Evolutionary conservation across 2,113 vertebrate genomes (phyloP), one percentile per base, ranked within the genome.

Genomic region (Osmerus mordax): DNA sequence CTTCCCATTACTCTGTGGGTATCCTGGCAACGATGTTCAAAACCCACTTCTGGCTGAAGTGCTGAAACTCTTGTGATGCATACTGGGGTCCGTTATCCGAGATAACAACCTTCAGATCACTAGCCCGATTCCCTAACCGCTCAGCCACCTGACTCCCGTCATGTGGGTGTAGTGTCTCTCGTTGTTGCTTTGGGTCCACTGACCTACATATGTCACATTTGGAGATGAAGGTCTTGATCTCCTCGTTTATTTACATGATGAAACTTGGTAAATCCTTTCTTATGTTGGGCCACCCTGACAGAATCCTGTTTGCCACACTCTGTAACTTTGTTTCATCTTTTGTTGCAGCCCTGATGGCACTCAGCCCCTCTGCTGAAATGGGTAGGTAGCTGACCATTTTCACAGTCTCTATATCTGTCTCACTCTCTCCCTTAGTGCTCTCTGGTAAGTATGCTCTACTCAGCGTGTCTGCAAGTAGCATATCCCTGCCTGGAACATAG

Each of bases 141-240:
- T 23, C 23, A 23, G 23, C 23, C 23, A 23, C 23, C 23, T 23
- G 23, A 23, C 23, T 23, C 23, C 23, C 23, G 23, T 23, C 23
- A 23, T 23, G 77, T 51, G 67, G 29, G 13, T 25, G 7, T 6
- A 79, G 16, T 60, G 68, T 79, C 16, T 78, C 80, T 36, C 63
- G 75, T 28, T 77, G 70, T 58, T 75, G 73, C 63, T 72, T 67
- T 19, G 12, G 1, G 8, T 72, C 65, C 4, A 67, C 29, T 52
- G 59, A 73, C 25, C 75, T 72, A 52, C 56, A 77, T 18, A 67
- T 62, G 55, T 77, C 75, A 65, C 76, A 67, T 25, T 79, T 79
- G 6, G 11, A 36, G 41, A 72, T 47, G 19, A 18, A 64, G 2
- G 63, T 76, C 21, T 79, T 81, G 5, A 78, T 71, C 0, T 83